Percentiles rank a stretch among this genome's conserved stretches.
Evolutionary conservation across 2,888 invertebrate genomes (phyloP).

Genomic region (Pristionchus mayeri): DNA sequence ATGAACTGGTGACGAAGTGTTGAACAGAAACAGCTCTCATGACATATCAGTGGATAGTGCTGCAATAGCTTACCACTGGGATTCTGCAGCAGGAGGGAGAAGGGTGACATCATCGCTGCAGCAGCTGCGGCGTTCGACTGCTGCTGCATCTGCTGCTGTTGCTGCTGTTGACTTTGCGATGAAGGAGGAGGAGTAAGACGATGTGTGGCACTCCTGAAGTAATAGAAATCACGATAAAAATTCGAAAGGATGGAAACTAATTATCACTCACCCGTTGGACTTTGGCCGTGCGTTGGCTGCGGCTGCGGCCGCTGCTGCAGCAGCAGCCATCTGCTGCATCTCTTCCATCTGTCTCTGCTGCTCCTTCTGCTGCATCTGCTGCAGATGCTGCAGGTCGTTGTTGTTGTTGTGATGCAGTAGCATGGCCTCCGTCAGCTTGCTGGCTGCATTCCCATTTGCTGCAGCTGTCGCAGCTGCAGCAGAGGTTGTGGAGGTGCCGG

Average conservation of each 20-base stretch:
- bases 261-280: not conserved
- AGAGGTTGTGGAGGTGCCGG: constrained; percentile 2
- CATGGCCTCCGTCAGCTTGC: not conserved
- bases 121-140: not conserved
- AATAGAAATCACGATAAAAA: not conserved
- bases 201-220: not conserved
- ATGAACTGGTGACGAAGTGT: too few relatives aligned
- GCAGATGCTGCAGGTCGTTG: not conserved
- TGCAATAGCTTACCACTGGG: not conserved
- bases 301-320: not conserved
- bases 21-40: not conserved
- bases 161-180: not conserved
- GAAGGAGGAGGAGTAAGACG: constrained; percentile 15
- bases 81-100: constrained; percentile 33
- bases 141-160: constrained; percentile 23
- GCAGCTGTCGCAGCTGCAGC: not conserved
- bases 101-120: not conserved
- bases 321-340: not conserved
- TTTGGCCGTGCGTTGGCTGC: not conserved
- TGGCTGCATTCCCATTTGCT: not conserved
- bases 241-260: not conserved
- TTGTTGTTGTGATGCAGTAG: constrained; percentile 34
- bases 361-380: not conserved
- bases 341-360: not conserved
- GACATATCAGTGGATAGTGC: too few relatives aligned